Evolutionary conservation across 2,797 vertebrate species (phyloP).

Genomic region (Galago senegalensis): DNA sequence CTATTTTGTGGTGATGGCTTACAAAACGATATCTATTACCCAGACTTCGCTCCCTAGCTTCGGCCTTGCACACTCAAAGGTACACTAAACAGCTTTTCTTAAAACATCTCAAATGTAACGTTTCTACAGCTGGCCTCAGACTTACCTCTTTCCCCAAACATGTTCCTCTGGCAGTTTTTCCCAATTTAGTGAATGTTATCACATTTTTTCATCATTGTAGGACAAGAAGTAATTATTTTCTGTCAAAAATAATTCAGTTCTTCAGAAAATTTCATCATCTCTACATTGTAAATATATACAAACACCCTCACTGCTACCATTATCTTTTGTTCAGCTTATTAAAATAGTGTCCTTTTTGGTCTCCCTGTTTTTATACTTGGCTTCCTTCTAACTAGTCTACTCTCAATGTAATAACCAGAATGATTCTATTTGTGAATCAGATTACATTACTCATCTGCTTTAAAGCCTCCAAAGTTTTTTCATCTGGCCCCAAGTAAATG

Average conservation of each 20-base stretch:
- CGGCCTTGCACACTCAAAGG: background rate
- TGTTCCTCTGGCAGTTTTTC: background rate
- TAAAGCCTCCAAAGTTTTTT: slow-evolving; percentile 4
- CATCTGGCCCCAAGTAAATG: slow-evolving; percentile 41
- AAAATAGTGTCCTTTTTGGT: background rate
- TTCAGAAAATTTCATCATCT: slow-evolving; percentile 1
- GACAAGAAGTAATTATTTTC: background rate
- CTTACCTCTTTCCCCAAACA: background rate
- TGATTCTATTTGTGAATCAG: background rate
- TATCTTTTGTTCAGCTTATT: background rate
- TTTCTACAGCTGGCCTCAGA: background rate
- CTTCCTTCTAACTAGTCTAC: background rate
- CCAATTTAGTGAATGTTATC: background rate
- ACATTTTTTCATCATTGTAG: background rate
- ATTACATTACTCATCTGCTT: background rate
- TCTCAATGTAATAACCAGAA: slow-evolving; percentile 38
- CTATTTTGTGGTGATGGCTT: background rate
- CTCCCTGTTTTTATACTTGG: background rate
- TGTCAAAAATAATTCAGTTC: background rate
- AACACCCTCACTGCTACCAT: background rate
- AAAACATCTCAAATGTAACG: background rate
- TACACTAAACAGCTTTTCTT: background rate
- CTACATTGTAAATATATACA: background rate
- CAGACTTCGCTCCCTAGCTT: background rate
- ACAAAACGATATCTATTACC: background rate